Evolutionary conservation across 2,888 invertebrate genomes (phyloP), one percentile per base, ranked within the genome.

Genomic region (Melolontha melolontha): DNA sequence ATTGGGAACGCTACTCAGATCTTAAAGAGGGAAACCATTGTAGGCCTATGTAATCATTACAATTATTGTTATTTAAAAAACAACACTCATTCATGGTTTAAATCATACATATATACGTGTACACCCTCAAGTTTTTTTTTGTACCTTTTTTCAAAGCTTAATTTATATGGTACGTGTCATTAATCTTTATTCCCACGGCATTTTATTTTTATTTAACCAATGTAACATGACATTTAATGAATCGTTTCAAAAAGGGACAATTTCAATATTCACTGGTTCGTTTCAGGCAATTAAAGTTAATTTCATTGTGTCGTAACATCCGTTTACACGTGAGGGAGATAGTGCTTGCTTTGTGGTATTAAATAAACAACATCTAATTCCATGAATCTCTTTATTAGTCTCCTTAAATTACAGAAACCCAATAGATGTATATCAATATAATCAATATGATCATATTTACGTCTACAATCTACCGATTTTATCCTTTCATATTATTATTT

Each of bases 381-480:
- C 59, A 39, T 62, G 47, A 42, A 62, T 62, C 47, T 34, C 59
- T 62, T 62, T 62, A 62, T 62, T 62, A 47, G 47, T 49, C 59
- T 47, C 16, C 16, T 62, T 17, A 62, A 47, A 14, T 62, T 62
- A 47, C 59, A 62, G 59, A 62, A 62, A 62, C 47, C 47, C 47
- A 62, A 62, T 62, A 62, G 39, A 47, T 14, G 47, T 47, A n/a
- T 62, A 11, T 47, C 29, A 34, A 62, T 62, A 62, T 47, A 62
- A 62, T 62, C 59, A 62, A 62, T 62, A 62, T 62, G 59, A 62
- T 62, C 47, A 62, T 62, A 62, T 62, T 62, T 34, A 57, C 8
- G 8, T n/a, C 57, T 39, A 39, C 39, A 39, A 44, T 44, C 44
- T 44, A 47, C 11, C 17, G 10, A 40, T 54, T 59, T 57, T 59